phyloP scores from a whole-genome alignment of 2,888 invertebrate species.

The Drosophila meridionalis region DNA sequence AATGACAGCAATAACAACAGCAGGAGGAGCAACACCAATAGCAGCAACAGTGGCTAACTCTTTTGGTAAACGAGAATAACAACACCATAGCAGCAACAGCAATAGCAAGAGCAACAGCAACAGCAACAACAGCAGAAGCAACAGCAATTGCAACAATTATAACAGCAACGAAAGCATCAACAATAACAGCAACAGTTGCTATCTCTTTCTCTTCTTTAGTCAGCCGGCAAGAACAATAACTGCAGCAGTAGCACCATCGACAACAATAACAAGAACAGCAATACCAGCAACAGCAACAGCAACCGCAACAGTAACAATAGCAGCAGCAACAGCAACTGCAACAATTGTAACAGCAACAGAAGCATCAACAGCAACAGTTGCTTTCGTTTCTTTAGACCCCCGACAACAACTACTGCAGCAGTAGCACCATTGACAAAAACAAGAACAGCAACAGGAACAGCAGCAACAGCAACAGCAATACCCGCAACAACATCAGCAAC shows the following conservation, averaged over 20 bases:
- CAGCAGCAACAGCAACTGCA: slow-evolving; percentile 20
- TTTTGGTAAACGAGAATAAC: too few relatives aligned
- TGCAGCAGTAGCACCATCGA: neutral
- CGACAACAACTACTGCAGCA: neutral
- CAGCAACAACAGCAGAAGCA: slow-evolving; percentile 5
- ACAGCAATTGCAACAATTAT: slow-evolving; percentile 10
- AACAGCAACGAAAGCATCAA: slow-evolving; percentile 26
- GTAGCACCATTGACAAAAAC: neutral
- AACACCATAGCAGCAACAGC: slow-evolving; percentile 11
- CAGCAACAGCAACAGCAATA: neutral
- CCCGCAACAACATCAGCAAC: neutral
- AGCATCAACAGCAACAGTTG: slow-evolving; percentile 35
- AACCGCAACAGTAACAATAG: neutral
- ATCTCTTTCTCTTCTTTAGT: too few relatives aligned
- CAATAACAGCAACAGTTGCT: slow-evolving; percentile 4
- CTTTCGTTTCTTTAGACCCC: slow-evolving; percentile 27
- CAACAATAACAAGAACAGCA: slow-evolving; percentile 25
- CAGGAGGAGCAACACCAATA: slow-evolving; percentile 27
- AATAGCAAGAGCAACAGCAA: slow-evolving; percentile 1
- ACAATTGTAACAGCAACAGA: slow-evolving; percentile 17
- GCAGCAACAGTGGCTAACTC: slow-evolving; percentile 12
- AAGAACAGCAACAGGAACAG: neutral
- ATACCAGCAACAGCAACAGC: slow-evolving; percentile 20
- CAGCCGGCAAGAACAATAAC: slow-evolving; percentile 22
- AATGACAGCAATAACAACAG: slow-evolving; percentile 22